Evolutionary conservation across 1,140 invertebrate genomes (phyloP), one percentile per base, ranked within the genome.

Genomic region (Drosophila pruinosa): DNA sequence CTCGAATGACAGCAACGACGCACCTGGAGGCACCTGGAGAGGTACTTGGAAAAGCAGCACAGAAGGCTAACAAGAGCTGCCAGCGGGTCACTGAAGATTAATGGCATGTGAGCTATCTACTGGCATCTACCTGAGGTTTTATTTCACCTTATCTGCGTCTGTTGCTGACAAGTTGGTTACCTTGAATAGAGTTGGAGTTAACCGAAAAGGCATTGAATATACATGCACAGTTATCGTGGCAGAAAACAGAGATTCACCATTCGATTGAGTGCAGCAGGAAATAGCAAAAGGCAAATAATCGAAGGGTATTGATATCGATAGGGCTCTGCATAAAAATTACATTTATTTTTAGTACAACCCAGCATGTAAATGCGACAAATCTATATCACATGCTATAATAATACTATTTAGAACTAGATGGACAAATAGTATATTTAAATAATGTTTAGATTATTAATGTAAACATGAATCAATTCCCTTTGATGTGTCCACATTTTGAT

Each of bases 31-130:
- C 63, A 67, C n/a, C n/a, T n/a, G n/a, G n/a, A 58, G 14, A 24
- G 17, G 12, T 17, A 38, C 10, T 5, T 15, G 43, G 41, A 36
- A n/a, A n/a, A 5, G 12, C n/a, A 15, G 3, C 36, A 28, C 14
- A 12, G 6, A 21, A 36, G 41, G 17, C n/a, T 34, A 63, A 36
- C 63, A 38, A 53, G 47, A n/a, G 2, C n/a, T 28, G 21, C 48
- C n/a, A 22, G 28, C 22, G n/a, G 65, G 21, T 10, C 2, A 12
- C 28, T 54, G n/a, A 43, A 65, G 61, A 54, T 71, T 50, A 64
- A 71, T 71, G 26, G 68, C 24, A 52, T 64, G 41, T 41, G 50
- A 57, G 26, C 24, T 41, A 52, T 47, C 50, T 39, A 7, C 48
- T 47, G 43, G 24, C 43, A 57, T 34, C 24, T 65, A 50, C 14